Evolutionary conservation across 2,113 vertebrate genomes (phyloP), one percentile per base, ranked within the genome.

Genomic region (Pampusana beccarii): DNA sequence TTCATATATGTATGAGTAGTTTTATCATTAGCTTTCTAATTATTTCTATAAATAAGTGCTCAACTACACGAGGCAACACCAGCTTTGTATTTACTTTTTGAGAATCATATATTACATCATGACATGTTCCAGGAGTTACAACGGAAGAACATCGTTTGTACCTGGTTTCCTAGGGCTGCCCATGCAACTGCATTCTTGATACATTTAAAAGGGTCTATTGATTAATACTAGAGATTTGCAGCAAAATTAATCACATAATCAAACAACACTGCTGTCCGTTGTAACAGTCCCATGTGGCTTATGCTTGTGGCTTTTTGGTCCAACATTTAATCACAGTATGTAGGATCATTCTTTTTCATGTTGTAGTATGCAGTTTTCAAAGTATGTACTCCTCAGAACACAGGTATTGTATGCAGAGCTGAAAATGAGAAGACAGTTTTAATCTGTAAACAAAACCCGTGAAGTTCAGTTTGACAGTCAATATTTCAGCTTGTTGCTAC

Each of bases 401-500:
- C 21, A 38, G 20, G 24, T 67, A 64, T 53, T n/a, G 5, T 64
- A 83, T 23, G 20, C 69, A 69, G 46, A 80, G 60, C 44, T 80
- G 75, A 67, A 92, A 93, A 82, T 18, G 16, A 77, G 34, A 80
- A 71, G n/a, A 53, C 17, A 70, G 56, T 25, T 93, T 92, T 92
- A 73, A 72, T 80, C 80, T 88, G 66, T 53, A 50, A 90, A 46
- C 19, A 36, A 61, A 78, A 0, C 18, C 14, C 14, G 31, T 20
- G 40, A 65, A 56, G 51, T 67, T 92, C 74, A 20, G 15, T 73
- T 58, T 88, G 72, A 67, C 92, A 96, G 57, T 88, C 91, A 50
- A 57, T 95, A 88, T 54, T 80, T 83, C 62, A 77, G 58, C 36
- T 79, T 79, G 24, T 61, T 95, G 38, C 77, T 75, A 73, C 75